Evolutionary conservation across 92 coral and sea anemone genomes (phyloP), one percentile per base, ranked within the genome.

Genomic region (Heteractis magnifica): DNA sequence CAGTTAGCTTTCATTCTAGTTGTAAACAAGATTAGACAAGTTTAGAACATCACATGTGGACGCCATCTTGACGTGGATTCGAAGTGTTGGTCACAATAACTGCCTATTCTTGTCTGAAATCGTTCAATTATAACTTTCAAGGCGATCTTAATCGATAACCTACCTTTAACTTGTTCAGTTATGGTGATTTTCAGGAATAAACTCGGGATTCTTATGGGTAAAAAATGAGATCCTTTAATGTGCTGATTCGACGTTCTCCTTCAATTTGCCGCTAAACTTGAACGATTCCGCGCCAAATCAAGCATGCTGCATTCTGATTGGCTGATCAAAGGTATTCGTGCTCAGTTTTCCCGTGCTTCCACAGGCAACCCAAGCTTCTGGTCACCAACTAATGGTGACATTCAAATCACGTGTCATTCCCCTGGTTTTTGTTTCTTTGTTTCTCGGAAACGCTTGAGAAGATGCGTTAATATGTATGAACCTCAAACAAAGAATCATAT

Each of bases 201-300:
- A 75, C 19, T 8, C 82, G 12, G 41, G 0, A 20, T 10, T 55
- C 56, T 48, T 2, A 23, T 62, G 70, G 7, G 4, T 16, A 76
- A 76, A 51, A 75, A 26, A 0, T 23, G 18, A 53, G 41, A 74
- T 52, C 52, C 13, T 53, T 34, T 23, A 68, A 50, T 8, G 9
- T 15, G 14, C 59, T 26, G 62, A 55, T 16, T 48, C 44, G 19
- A 62, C 56, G 26, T 76, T 20, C 49, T 21, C 18, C 52, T 65
- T 52, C 65, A 64, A 71, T 52, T 68, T 85, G 65, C 83, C 88
- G 83, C 88, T 79, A 77, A 75, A 71, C 6, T 6, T 56, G 52
- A 52, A 71, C 79, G 84, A 90, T 87, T 79, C 88, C 93, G 93
- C 93, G 93, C 93, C 93, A 90, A 90, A 87, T 56, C 86, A 51